Evolutionary conservation across 2,113 vertebrate genomes (phyloP), one percentile per base, ranked within the genome.

Genomic region (Ceyx cyanopectus): DNA sequence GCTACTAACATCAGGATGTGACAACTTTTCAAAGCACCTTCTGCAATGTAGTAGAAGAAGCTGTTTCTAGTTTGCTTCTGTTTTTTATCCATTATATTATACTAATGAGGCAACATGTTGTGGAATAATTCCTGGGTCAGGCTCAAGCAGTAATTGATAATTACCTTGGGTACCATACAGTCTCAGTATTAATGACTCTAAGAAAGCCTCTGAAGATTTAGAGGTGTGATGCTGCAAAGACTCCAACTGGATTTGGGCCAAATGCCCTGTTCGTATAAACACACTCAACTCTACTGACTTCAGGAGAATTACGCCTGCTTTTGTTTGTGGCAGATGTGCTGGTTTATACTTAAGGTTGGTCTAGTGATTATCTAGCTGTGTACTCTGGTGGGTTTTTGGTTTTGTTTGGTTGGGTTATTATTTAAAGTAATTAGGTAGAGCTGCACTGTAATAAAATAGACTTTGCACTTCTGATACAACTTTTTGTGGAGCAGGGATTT

Each of bases 1-100:
- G 89, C 78, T 84, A 81, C 90, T 93, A 93, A 92, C 90, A 92
- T 93, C 92, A 96, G 92, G 93, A 96, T 92, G 77, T 95, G 92
- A 89, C 96, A 93, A 89, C 54, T 89, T 89, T 89, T 86, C 56
- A 87, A 93, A 87, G 86, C 62, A 87, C 26, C 77, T 94, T 45
- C 88, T 93, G 86, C 54, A 40, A 40, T 84, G 67, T 77, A 77
- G 78, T 85, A 83, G 81, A 69, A 81, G 92, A 75, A 92, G 32
- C 63, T 92, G 70, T 85, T 92, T 32, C 67, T 69, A 84, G n/a
- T 91, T 92, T n/a, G n/a, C n/a, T n/a, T n/a, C 63, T 82, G 34
- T 70, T 0, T 34, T 41, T 82, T 20, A 26, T 3, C 12, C 57
- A 32, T 86, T 82, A 56, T 75, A 92, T 90, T 77, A 76, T n/a